Percentiles rank a stretch among this genome's conserved stretches.
These are phyloP conservation scores for Paratilapia polleni DNA, from an alignment of 2,113 vertebrate species.

Conservation along the genomic window DNA sequence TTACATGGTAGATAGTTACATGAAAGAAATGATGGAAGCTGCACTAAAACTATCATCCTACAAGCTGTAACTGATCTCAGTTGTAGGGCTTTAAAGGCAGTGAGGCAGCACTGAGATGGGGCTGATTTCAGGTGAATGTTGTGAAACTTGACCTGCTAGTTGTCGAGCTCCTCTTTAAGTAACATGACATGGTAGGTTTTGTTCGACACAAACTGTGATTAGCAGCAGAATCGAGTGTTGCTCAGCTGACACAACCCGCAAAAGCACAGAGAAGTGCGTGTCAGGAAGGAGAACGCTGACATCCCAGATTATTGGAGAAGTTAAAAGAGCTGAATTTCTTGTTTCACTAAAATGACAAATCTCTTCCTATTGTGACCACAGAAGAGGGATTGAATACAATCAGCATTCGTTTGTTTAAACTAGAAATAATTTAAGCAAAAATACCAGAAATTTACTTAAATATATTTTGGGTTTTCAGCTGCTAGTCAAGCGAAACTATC, in stretches of 20 bases:
- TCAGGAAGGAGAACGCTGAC: conserved; percentile 30
- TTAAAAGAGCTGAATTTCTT: conserved; percentile 34
- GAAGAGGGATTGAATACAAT: background rate
- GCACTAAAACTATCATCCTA: background rate
- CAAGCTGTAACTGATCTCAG: background rate
- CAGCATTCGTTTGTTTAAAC: background rate
- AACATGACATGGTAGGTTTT: conserved; percentile 28
- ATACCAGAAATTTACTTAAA: background rate
- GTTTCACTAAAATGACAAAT: conserved; percentile 16
- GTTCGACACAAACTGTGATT: conserved; percentile 2
- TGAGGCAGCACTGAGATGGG: background rate
- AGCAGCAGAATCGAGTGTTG: background rate
- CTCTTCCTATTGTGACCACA: background rate
- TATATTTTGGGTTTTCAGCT: background rate
- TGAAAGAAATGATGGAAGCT: conserved; percentile 13
- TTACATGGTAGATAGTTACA: background rate
- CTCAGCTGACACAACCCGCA: conserved; percentile 8
- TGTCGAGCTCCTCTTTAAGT: background rate
- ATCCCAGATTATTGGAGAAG: conserved; percentile 55
- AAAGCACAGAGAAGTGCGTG: background rate
- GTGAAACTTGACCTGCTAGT: conserved; percentile 55
- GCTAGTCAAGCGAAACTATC: background rate
- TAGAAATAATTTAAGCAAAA: background rate
- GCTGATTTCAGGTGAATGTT: conserved; percentile 43
- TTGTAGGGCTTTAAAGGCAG: background rate